Evolutionary conservation across 2,888 invertebrate genomes (phyloP), one percentile per base, ranked within the genome.

Genomic region (Agonopterix arenella): DNA sequence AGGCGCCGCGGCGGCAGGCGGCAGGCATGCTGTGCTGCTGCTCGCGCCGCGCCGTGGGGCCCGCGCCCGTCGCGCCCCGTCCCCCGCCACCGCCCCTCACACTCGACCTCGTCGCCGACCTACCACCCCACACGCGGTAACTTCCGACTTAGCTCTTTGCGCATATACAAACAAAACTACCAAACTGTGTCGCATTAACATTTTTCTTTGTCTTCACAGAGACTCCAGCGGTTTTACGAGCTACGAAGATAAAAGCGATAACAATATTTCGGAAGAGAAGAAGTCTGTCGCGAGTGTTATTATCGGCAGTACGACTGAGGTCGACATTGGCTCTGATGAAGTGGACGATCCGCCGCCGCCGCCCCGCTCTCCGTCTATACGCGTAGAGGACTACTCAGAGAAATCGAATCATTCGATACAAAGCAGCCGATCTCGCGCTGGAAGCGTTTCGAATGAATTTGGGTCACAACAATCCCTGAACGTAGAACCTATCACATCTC

Each of bases 51-150:
- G 62, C 61, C 53, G 63, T 70, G 58, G 60, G 71, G 47, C 69
- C 70, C 62, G 55, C 69, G 36, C 57, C 61, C 56, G 56, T 69
- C 54, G 42, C 47, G 13, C 50, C 50, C 49, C 37, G 42, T 18
- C 28, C 49, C 5, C 40, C 51, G 45, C 56, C 58, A 45, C 58
- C 62, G 44, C 59, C 68, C 53, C 74, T 73, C 58, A 64, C 74
- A 44, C 83, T 76, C 66, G 85, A 85, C 76, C 78, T 85, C 67
- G 86, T 84, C 61, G 84, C 80, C 60, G 83, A 83, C 71, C 73
- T 84, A 53, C 85, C 86, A 53, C 61, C 72, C 50, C 80, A 76
- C 70, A 75, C 84, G 64, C 79, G 86, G 86, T 85, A 86, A 74
- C 59, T 57, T 53, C 59, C 60, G 46, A 49, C 49, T 49, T 50